These are phyloP conservation scores for Micromys minutus DNA, from an alignment of 2,113 vertebrate species.

Conservation along the genomic window DNA sequence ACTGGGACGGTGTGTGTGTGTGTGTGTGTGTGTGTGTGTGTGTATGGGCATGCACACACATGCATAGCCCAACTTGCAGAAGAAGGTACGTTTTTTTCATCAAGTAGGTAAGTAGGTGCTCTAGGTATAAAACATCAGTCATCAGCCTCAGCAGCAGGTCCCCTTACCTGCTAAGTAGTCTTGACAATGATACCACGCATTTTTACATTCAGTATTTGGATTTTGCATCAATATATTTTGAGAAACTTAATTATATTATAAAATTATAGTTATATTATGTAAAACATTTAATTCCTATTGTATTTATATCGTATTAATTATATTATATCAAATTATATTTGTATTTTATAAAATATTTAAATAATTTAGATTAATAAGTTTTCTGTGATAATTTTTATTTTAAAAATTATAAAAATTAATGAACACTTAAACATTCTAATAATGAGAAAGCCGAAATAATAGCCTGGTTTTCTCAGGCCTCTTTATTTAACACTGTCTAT, in stretches of 20 bases:
- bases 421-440: not conserved
- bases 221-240: slow-evolving; percentile 16
- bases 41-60: too few relatives aligned
- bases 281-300: too few relatives aligned
- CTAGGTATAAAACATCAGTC: not conserved
- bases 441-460: slow-evolving; percentile 1
- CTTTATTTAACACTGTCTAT: not conserved
- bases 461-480: slow-evolving; percentile 3
- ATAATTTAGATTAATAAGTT: too few relatives aligned
- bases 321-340: too few relatives aligned
- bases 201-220: slow-evolving; percentile 45
- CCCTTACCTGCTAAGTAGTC: not conserved
- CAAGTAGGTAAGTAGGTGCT: too few relatives aligned
- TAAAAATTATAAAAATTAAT: too few relatives aligned
- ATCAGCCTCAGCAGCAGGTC: not conserved
- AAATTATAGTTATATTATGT: too few relatives aligned
- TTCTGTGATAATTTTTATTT: too few relatives aligned
- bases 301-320: too few relatives aligned
- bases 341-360: too few relatives aligned
- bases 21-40: not conserved
- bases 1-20: not conserved
- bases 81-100: not conserved
- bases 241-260: not conserved
- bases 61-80: not conserved
- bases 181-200: not conserved